Percentiles rank a stretch among this genome's conserved stretches.
phyloP scores from a whole-genome alignment of 1,140 invertebrate genomes.

The Heliconius eleuchia region DNA sequence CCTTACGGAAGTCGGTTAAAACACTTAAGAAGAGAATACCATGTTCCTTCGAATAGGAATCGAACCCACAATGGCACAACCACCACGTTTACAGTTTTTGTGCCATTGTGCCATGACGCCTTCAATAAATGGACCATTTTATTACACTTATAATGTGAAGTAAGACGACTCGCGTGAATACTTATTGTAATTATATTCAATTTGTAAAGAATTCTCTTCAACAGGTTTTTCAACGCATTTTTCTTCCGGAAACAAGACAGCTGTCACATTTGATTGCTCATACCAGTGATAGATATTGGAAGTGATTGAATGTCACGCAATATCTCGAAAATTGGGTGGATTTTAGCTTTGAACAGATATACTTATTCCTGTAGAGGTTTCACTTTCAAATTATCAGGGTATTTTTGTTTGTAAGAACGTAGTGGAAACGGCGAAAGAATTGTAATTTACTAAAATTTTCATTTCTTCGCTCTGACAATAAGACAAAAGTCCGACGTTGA shows the following conservation, averaged over 20 bases:
- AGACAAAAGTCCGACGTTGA: too few relatives aligned
- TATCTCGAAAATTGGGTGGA: not conserved
- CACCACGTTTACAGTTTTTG: too few relatives aligned
- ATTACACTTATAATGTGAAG: slow-evolving; percentile 1
- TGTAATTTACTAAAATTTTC: too few relatives aligned
- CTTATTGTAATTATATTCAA: slow-evolving; percentile 7
- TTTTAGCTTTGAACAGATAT: too few relatives aligned
- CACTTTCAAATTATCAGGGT: too few relatives aligned
- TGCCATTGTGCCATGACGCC: not conserved
- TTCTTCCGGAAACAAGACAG: slow-evolving; percentile 7
- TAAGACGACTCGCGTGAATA: not conserved
- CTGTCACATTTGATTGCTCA: slow-evolving; percentile 8
- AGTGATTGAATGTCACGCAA: not conserved
- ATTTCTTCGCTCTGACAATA: too few relatives aligned
- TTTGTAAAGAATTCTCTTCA: slow-evolving; percentile 6
- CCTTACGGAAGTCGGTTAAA: too few relatives aligned
- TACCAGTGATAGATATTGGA: not conserved
- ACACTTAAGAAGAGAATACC: not conserved
- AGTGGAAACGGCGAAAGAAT: too few relatives aligned
- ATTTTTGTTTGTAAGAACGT: too few relatives aligned
- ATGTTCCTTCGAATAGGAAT: not conserved
- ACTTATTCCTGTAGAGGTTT: too few relatives aligned
- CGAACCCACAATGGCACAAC: not conserved
- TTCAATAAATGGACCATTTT: not conserved
- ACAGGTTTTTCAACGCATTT: slow-evolving; percentile 8